These are phyloP conservation scores for Bombus turneri DNA, from an alignment of 1,140 invertebrate species.

Conservation along the genomic window DNA sequence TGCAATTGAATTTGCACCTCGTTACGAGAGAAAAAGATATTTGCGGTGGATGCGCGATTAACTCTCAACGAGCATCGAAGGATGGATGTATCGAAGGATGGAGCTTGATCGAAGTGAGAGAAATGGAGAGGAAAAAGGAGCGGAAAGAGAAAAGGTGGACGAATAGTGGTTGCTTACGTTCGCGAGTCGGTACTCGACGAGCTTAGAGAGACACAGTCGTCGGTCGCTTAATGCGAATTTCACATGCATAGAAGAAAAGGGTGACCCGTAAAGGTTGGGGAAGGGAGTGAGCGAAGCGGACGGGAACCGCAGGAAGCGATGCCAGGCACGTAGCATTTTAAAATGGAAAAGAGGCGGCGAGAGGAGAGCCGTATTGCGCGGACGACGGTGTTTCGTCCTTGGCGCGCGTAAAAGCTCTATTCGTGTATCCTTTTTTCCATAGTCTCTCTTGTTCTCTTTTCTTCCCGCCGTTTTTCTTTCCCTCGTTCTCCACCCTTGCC, in stretches of 20 bases:
- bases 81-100: too few species aligned
- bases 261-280: neutral
- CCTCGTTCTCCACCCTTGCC: neutral
- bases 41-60: slow-evolving; percentile 39
- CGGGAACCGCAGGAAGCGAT: slow-evolving; percentile 65
- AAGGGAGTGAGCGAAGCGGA: neutral
- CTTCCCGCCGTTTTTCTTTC: neutral
- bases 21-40: slow-evolving; percentile 11
- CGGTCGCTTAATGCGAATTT: slow-evolving; percentile 71
- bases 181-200: slow-evolving; percentile 20
- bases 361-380: slow-evolving; percentile 35
- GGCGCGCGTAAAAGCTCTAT: slow-evolving; percentile 46
- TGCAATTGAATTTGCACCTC: slow-evolving; percentile 22
- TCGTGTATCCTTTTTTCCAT: slow-evolving; percentile 33
- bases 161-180: slow-evolving; percentile 19
- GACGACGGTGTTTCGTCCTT: slow-evolving; percentile 66
- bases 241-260: slow-evolving; percentile 64
- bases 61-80: slow-evolving; percentile 29
- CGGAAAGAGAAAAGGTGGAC: neutral
- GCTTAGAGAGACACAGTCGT: slow-evolving; percentile 34
- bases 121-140: neutral
- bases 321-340: slow-evolving; percentile 75
- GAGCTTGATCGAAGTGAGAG: too few species aligned
- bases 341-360: slow-evolving; percentile 66
- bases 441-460: neutral